Conservation (phyloP, 2,797 vertebrate species). For the Emydoidea blandingii region DNA sequence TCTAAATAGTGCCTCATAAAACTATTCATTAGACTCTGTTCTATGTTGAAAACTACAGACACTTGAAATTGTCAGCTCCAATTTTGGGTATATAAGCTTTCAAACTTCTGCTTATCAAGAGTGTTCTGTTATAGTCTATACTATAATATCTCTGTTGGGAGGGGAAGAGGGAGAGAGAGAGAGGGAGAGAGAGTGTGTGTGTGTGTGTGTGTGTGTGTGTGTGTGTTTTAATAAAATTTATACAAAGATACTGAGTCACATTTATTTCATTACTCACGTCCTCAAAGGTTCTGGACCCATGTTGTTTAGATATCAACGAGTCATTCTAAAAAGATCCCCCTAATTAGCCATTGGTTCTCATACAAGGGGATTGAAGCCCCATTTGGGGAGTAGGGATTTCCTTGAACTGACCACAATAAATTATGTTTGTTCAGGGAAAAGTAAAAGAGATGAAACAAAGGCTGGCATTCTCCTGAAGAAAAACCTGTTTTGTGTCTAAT, state of each 20-base stretch:
- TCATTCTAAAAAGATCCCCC: constrained; percentile 30
- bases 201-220: constrained; percentile 50
- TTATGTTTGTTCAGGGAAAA: constrained; percentile 72
- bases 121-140: background rate
- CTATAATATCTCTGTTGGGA: background rate
- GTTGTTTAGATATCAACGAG: background rate
- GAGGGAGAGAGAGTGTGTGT: background rate
- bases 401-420: constrained; percentile 62
- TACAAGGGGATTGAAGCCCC: background rate
- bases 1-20: background rate
- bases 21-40: background rate
- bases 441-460: constrained; percentile 56
- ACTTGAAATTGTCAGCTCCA: background rate
- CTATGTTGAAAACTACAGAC: background rate
- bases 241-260: constrained; percentile 12
- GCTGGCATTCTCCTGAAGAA: constrained; percentile 61
- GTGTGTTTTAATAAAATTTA: constrained; percentile 40
- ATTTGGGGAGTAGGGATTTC: constrained; percentile 41
- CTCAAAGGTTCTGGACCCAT: too few relatives aligned
- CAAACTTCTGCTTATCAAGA: background rate
- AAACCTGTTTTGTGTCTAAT: constrained; percentile 70
- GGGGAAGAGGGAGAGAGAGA: background rate
- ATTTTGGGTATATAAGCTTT: background rate
- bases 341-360: constrained; percentile 26
- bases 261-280: background rate